These are phyloP conservation scores for Chloroclysta siterata DNA, from an alignment of 2,888 invertebrate species.

Conservation along the genomic window DNA sequence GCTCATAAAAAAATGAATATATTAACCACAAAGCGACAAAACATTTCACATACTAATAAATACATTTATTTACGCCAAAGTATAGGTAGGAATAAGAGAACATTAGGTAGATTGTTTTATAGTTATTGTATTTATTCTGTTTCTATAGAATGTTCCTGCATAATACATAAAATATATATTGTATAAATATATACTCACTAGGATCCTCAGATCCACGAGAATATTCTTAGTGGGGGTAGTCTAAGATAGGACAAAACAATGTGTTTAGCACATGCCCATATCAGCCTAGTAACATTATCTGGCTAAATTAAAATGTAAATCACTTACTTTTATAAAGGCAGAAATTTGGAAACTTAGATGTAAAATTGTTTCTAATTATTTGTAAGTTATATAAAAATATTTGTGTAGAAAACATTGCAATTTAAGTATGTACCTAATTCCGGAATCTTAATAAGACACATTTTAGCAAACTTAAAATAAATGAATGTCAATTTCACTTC, in stretches of 20 bases:
- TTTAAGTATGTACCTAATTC: constrained; percentile 16
- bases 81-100: constrained; percentile 36
- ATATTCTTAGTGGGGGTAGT: constrained; percentile 2
- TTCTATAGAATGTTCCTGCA: constrained; percentile 72
- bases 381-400: constrained; percentile 44
- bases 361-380: constrained; percentile 27
- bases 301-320: constrained; percentile 46
- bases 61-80: no score
- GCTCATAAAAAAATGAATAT: no score
- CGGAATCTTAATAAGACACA: constrained; percentile 23
- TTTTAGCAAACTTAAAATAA: constrained; percentile 21
- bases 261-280: constrained; percentile 8
- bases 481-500: constrained; percentile 28
- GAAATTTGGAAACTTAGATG: constrained; percentile 57
- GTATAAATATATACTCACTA: constrained; percentile 6
- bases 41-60: no score
- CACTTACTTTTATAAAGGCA: constrained; percentile 55
- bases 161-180: no score
- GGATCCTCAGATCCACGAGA: constrained; percentile 5
- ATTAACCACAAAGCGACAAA: no score
- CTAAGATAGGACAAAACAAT: constrained; percentile 7
- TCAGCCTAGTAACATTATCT: constrained; percentile 35
- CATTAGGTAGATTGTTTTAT: constrained; percentile 60
- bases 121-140: constrained; percentile 71
- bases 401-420: constrained; percentile 31